These are phyloP conservation scores for Drosophila cognata DNA, from an alignment of 2,888 invertebrate species.

Conservation along the genomic window DNA sequence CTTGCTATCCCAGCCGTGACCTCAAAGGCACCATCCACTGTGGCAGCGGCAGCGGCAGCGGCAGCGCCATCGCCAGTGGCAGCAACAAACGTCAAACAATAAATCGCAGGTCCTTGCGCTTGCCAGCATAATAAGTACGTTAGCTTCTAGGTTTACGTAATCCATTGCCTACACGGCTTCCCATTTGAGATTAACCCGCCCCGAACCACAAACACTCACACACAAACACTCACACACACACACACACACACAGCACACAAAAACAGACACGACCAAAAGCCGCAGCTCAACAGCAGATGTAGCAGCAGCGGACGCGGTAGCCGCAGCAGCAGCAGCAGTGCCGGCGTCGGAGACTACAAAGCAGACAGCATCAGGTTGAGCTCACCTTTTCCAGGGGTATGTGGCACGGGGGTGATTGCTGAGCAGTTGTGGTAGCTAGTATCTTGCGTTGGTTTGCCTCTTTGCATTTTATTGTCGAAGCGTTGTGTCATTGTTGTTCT, in stretches of 20 bases:
- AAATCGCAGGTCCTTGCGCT: slow-evolving; percentile 78
- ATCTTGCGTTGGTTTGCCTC: slow-evolving; percentile 38
- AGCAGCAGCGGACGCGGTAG: slow-evolving; percentile 1
- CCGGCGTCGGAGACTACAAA: slow-evolving; percentile 56
- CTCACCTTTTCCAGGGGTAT: slow-evolving; percentile 55
- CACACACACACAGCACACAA: slow-evolving; percentile 10
- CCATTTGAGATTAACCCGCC: slow-evolving; percentile 68
- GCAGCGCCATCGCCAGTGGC: slow-evolving; percentile 40
- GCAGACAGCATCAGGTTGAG: slow-evolving; percentile 76
- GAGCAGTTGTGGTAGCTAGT: slow-evolving; percentile 5
- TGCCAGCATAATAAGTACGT: slow-evolving; percentile 80
- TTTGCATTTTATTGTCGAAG: slow-evolving; percentile 77
- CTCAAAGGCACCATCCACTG: slow-evolving; percentile 47
- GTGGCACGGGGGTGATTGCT: not conserved
- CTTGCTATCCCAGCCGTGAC: slow-evolving; percentile 44
- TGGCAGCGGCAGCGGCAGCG: slow-evolving; percentile 22
- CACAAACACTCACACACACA: slow-evolving; percentile 9
- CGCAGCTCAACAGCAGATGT: slow-evolving; percentile 26
- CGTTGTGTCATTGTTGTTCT: slow-evolving; percentile 52
- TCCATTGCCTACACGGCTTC: slow-evolving; percentile 60
- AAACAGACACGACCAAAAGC: slow-evolving; percentile 14
- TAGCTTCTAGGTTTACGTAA: slow-evolving; percentile 72
- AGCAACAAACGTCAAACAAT: slow-evolving; percentile 77
- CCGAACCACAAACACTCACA: slow-evolving; percentile 26
- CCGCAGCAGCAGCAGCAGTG: not conserved